Evolutionary conservation across 1,140 invertebrate species (phyloP).

Genomic region (Leguminivora glycinivorella): DNA sequence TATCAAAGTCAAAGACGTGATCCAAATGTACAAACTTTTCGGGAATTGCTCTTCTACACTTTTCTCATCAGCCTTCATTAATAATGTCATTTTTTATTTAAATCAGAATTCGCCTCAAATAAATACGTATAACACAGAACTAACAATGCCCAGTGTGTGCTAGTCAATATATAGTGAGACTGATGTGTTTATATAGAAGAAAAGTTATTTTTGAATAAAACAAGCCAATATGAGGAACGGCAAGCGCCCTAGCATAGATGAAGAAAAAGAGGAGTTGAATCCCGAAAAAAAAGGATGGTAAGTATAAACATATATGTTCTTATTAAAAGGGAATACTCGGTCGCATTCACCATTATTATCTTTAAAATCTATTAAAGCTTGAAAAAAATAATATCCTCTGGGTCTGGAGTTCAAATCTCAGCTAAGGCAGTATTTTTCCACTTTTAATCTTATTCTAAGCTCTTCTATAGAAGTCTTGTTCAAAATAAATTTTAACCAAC

Average conservation of each 20-base stretch:
- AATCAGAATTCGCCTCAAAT: neutral
- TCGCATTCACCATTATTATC: too few species aligned
- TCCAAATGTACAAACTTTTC: too few species aligned
- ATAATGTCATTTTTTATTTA: neutral
- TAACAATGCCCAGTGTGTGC: neutral
- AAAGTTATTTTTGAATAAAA: constrained; percentile 18
- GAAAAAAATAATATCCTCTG: too few species aligned
- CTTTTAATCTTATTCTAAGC: too few species aligned
- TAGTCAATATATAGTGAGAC: neutral
- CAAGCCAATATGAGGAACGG: constrained; percentile 41
- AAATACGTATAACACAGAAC: constrained; percentile 17
- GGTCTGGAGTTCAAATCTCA: too few species aligned
- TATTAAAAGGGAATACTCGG: too few species aligned
- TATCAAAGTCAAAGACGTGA: too few species aligned
- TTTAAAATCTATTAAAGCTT: too few species aligned
- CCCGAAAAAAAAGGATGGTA: constrained; percentile 56
- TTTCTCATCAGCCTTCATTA: neutral
- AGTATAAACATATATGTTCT: constrained; percentile 33
- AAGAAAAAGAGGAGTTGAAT: constrained; percentile 62
- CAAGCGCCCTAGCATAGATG: constrained; percentile 41
- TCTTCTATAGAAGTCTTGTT: too few species aligned
- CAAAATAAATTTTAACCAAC: too few species aligned
- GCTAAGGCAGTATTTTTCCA: too few species aligned
- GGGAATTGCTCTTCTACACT: too few species aligned
- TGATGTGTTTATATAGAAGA: neutral